phyloP scores from a whole-genome alignment of 2,797 vertebrate genomes.

The Gymnopithys bicolor region DNA sequence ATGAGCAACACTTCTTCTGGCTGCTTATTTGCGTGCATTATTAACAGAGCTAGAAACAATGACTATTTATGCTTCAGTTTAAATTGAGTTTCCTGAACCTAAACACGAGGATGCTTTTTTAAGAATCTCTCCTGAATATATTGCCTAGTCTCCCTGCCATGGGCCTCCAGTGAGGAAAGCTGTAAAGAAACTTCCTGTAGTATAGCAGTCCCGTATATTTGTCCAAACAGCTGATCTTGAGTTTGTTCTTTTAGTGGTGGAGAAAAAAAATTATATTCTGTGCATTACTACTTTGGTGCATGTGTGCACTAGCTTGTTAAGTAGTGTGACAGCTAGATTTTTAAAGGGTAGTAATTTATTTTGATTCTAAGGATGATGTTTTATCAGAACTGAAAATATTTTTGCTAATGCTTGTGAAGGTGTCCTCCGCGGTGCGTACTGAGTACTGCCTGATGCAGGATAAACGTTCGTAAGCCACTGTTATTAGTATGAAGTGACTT shows the following conservation, averaged over 20 bases:
- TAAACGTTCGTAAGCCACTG: background rate
- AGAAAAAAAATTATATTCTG: background rate
- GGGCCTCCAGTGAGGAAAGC: background rate
- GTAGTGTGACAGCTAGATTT: background rate
- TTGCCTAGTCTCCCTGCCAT: background rate
- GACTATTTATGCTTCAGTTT: background rate
- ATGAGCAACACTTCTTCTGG: background rate
- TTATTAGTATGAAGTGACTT: background rate
- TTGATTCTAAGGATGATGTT: background rate
- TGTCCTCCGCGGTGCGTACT: background rate
- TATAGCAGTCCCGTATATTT: background rate
- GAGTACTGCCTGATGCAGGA: background rate
- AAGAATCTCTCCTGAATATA: background rate
- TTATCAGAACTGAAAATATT: background rate
- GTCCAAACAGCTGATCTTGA: background rate
- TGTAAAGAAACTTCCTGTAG: background rate
- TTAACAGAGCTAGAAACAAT: background rate
- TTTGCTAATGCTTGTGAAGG: background rate
- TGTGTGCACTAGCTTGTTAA: background rate
- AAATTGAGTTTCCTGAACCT: background rate
- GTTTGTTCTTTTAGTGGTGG: background rate
- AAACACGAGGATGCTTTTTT: fast-evolving
- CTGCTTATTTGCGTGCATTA: background rate
- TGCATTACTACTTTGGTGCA: background rate
- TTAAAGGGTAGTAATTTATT: background rate